Evolutionary conservation across 1,140 invertebrate species (phyloP).

Genomic region (Drosophila trapezifrons): DNA sequence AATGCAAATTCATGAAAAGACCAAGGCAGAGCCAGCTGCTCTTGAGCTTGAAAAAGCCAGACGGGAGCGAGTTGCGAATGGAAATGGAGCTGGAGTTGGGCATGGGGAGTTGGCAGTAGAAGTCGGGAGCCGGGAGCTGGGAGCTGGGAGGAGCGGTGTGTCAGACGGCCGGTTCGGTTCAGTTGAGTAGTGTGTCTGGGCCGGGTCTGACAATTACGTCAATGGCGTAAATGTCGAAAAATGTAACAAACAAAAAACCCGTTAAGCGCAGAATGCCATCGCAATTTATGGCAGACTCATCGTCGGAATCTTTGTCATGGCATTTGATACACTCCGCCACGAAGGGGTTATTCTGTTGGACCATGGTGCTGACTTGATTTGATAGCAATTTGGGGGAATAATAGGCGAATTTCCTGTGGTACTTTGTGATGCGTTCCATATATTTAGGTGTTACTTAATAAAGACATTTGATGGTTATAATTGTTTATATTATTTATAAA

Average conservation of each 20-base stretch:
- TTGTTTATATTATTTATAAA: too few relatives aligned
- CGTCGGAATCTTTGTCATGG: conserved; percentile 36
- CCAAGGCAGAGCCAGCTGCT: conserved; percentile 61
- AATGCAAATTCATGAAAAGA: conserved; percentile 74
- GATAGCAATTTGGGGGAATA: not conserved
- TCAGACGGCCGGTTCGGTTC: conserved; percentile 35
- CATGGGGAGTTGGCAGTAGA: not conserved
- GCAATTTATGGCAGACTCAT: conserved; percentile 69
- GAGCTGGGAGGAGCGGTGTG: conserved; percentile 25
- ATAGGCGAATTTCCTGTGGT: not conserved
- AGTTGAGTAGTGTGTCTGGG: conserved; percentile 61
- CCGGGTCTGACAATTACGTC: conserved; percentile 75
- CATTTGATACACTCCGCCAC: conserved; percentile 35
- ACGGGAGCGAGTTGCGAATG: conserved; percentile 23
- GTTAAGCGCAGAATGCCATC: conserved; percentile 63
- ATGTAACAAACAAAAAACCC: conserved; percentile 77
- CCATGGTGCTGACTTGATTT: not conserved
- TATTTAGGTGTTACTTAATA: too few relatives aligned
- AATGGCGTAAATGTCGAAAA: conserved; percentile 67
- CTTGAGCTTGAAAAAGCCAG: conserved; percentile 75
- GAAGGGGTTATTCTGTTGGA: conserved; percentile 4
- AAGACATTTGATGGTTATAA: too few relatives aligned
- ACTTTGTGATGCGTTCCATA: too few relatives aligned
- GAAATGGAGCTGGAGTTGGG: conserved; percentile 17
- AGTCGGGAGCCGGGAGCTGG: not conserved